A percentile compares a stretch with the other conserved stretches of the same genome.
Conservation (phyloP, 2,797 vertebrate genomes). For the Paguma larvata region DNA sequence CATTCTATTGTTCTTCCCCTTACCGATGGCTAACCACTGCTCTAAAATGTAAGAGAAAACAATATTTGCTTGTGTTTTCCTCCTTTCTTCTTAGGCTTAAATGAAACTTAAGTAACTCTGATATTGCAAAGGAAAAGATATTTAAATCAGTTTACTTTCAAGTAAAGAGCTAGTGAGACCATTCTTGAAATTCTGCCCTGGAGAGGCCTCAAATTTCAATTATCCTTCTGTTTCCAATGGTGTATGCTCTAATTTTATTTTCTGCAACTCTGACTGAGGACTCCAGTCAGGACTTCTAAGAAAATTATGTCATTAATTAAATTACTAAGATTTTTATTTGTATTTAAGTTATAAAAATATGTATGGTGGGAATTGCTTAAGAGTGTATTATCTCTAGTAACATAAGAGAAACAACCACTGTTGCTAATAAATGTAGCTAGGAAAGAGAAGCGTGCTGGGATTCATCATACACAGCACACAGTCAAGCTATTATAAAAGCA, state of each 20-base stretch:
- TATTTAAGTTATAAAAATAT: constrained; percentile 38
- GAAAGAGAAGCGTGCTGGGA: not conserved
- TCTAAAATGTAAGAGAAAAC: not conserved
- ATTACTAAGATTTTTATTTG: constrained; percentile 59
- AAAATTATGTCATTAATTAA: constrained; percentile 51
- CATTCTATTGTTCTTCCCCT: not conserved
- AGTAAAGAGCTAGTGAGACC: not conserved
- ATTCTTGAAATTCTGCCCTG: not conserved
- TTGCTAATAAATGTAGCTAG: constrained; percentile 54
- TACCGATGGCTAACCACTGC: not conserved
- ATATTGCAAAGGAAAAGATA: not conserved
- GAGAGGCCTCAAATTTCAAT: not conserved
- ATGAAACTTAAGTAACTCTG: not conserved
- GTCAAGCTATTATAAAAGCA: constrained; percentile 26
- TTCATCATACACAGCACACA: not conserved
- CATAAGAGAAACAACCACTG: constrained; percentile 44
- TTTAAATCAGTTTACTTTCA: not conserved
- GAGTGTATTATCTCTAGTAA: constrained; percentile 42
- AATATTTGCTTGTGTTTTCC: not conserved
- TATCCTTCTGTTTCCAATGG: constrained; percentile 7
- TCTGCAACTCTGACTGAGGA: not conserved
- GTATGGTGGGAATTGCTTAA: constrained; percentile 8
- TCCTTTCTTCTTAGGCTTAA: not conserved
- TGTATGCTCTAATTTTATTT: constrained; percentile 1
- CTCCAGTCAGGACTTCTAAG: not conserved